Evolutionary conservation across 1,140 invertebrate genomes (phyloP).

Genomic region (Lordiphosa stackelbergi): DNA sequence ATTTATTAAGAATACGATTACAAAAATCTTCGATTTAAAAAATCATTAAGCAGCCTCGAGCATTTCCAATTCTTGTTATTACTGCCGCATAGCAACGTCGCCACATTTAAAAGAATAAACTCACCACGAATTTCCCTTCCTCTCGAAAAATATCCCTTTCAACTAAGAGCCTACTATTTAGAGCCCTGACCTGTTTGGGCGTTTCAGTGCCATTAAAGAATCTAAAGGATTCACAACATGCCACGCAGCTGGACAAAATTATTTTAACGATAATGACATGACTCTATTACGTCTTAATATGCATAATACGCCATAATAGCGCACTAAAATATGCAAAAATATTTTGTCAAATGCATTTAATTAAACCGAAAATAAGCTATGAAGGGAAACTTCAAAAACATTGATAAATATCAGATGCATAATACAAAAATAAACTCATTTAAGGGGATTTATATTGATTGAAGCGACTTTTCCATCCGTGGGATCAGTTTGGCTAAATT

Average conservation of each 20-base stretch:
- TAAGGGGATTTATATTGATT: no score
- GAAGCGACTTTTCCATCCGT: no score
- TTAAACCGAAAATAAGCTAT: background rate
- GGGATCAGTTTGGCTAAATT: no score
- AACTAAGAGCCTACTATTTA: slow-evolving; percentile 4
- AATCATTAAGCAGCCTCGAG: no score
- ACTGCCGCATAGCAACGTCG: slow-evolving; percentile 3
- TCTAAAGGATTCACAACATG: background rate
- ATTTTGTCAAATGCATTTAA: background rate
- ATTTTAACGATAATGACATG: background rate
- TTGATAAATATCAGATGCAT: background rate
- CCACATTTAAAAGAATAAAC: background rate
- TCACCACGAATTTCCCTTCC: slow-evolving; percentile 43
- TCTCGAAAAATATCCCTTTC: slow-evolving; percentile 30
- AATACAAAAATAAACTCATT: no score
- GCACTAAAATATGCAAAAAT: background rate
- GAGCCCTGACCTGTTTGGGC: no score
- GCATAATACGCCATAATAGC: background rate
- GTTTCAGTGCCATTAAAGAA: slow-evolving; percentile 5
- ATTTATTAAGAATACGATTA: background rate
- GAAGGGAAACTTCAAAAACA: background rate
- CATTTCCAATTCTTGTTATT: background rate
- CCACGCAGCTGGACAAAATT: background rate
- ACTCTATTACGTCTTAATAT: no score
- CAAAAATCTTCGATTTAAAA: background rate